Conservation (phyloP, 92 coral and sea anemone species). For the Nematostella vectensis region DNA sequence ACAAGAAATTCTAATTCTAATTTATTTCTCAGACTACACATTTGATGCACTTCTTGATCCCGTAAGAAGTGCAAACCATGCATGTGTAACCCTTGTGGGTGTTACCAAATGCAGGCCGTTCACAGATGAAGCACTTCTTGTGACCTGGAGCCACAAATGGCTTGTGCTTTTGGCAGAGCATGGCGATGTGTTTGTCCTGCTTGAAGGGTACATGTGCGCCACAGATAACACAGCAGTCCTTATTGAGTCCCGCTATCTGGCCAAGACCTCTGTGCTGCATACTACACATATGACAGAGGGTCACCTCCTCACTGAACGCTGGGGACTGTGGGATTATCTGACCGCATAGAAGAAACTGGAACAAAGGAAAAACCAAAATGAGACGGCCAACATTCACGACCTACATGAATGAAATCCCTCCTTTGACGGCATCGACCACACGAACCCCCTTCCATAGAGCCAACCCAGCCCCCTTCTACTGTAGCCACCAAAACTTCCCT, state of each 20-base stretch:
- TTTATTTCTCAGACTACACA: constrained; percentile 16
- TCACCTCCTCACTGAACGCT: constrained; percentile 37
- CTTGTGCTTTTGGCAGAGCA: constrained; percentile 50
- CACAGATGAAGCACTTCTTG: constrained; percentile 54
- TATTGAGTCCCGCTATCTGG: constrained; percentile 32
- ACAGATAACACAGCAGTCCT: constrained; percentile 55
- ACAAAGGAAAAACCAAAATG: neutral
- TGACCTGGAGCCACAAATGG: constrained; percentile 45
- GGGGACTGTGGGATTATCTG: constrained; percentile 19
- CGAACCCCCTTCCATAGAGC: no score
- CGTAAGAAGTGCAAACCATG: constrained; percentile 27
- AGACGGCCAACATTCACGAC: no score
- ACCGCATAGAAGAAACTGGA: constrained; percentile 47
- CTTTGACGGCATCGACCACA: neutral
- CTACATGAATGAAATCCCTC: neutral
- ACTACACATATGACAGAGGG: constrained; percentile 60
- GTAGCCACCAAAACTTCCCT: no score
- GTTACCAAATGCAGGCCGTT: constrained; percentile 27
- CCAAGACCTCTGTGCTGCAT: constrained; percentile 47
- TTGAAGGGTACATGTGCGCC: constrained; percentile 45
- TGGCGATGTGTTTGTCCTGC: constrained; percentile 35
- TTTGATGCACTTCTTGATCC: constrained; percentile 36
- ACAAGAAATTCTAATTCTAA: neutral
- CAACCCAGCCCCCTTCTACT: no score
- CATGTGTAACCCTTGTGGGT: constrained; percentile 42